Conservation (phyloP, 2,888 invertebrate species). For the Agonopterix subpropinquella region DNA sequence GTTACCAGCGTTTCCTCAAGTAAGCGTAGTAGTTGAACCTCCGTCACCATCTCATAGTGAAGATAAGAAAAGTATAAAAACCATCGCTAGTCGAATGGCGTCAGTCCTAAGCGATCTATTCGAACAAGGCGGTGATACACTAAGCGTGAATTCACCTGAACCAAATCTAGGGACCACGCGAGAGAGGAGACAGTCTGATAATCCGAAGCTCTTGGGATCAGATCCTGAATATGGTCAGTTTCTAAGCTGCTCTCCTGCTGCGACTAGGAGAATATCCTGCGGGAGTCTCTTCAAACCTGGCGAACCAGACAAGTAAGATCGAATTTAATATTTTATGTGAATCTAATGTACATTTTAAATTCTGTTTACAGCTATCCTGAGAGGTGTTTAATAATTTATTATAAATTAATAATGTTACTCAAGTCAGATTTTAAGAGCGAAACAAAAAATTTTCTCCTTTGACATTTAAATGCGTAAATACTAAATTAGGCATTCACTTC, state of each 20-base stretch:
- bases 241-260: conserved; percentile 86
- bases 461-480: too few species aligned
- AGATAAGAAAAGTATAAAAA: conserved; percentile 63
- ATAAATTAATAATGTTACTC: too few species aligned
- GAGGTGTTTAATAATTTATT: background rate
- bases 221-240: conserved; percentile 80
- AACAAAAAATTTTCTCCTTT: too few species aligned
- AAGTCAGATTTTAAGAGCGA: too few species aligned
- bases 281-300: conserved; percentile 90
- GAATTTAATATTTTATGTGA: conserved; percentile 16
- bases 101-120: conserved; percentile 64
- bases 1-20: conserved; percentile 73
- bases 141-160: conserved; percentile 62
- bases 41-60: conserved; percentile 83
- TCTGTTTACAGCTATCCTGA: background rate
- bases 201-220: conserved; percentile 77
- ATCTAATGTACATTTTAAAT: background rate
- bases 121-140: conserved; percentile 58
- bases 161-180: conserved; percentile 60
- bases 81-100: conserved; percentile 58
- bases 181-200: conserved; percentile 71
- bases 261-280: conserved; percentile 92
- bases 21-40: conserved; percentile 84
- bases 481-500: too few species aligned
- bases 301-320: conserved; percentile 75